Evolutionary conservation across 2,113 vertebrate genomes (phyloP).

Genomic region (Hemiprocne comata): DNA sequence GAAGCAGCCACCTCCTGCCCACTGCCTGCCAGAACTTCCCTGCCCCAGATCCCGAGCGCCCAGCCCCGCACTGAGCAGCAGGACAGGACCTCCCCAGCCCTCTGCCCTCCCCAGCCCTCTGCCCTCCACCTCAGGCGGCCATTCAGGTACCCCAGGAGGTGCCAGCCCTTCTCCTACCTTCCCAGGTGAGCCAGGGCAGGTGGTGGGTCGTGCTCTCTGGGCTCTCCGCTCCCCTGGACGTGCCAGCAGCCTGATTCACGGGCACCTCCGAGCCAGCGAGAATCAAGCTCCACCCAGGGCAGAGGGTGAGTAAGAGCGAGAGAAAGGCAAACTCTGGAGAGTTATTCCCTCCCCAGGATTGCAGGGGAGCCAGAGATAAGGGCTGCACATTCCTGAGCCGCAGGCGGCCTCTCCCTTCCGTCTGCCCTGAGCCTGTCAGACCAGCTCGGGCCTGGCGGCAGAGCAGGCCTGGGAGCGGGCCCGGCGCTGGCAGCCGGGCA

Average conservation of each 20-base stretch:
- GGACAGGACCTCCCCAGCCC: not conserved
- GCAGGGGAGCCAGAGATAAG: constrained; percentile 61
- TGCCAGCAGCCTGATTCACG: constrained; percentile 53
- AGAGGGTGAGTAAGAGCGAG: constrained; percentile 64
- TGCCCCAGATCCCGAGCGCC: not conserved
- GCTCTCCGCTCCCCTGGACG: constrained; percentile 16
- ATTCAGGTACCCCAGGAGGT: too few relatives aligned
- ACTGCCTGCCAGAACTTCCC: too few relatives aligned
- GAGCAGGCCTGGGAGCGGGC: not conserved
- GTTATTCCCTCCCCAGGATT: constrained; percentile 49
- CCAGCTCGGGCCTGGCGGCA: not conserved
- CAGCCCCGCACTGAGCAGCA: not conserved
- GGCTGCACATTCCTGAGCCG: constrained; percentile 63
- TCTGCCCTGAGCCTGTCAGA: constrained; percentile 50
- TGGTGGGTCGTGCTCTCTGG: not conserved
- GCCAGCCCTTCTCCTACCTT: constrained; percentile 44
- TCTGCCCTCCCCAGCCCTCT: too few relatives aligned
- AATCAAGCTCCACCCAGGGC: constrained; percentile 64
- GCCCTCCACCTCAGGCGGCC: too few relatives aligned
- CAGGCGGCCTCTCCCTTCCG: constrained; percentile 61
- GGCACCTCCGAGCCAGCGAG: constrained; percentile 25
- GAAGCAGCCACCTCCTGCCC: not conserved
- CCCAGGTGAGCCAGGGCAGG: constrained; percentile 47
- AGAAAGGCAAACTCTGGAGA: constrained; percentile 57
- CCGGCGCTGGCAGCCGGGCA: not conserved